These are phyloP conservation scores for Philantomba maxwellii DNA, from an alignment of 2,113 vertebrate genomes.

Conservation along the genomic window DNA sequence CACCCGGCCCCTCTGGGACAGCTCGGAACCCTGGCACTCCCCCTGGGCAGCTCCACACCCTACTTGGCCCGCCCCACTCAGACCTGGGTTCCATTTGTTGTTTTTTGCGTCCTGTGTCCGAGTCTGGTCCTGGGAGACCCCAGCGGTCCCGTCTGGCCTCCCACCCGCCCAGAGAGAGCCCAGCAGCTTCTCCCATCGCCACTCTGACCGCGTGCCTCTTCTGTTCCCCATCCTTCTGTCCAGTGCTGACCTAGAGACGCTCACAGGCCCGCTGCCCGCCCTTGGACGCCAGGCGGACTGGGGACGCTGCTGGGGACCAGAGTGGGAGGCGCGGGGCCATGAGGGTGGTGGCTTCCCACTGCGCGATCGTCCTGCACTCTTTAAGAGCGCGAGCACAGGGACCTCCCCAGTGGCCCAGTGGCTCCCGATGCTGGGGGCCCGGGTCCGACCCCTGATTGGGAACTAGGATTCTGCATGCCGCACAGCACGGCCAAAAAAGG, in stretches of 20 bases:
- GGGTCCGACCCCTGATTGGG: accelerated
- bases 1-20: not conserved
- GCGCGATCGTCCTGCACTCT: accelerated
- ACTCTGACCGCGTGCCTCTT: accelerated
- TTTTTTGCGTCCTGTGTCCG: accelerated
- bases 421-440: not conserved
- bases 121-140: not conserved
- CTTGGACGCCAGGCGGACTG: accelerated
- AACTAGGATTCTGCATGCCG: not conserved
- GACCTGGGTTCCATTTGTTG: not conserved
- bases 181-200: accelerated
- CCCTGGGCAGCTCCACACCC: not conserved
- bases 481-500: not conserved
- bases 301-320: too few relatives aligned
- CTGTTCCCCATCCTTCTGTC: accelerated
- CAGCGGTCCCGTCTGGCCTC: accelerated
- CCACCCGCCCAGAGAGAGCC: not conserved
- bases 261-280: accelerated
- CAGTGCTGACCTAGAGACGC: accelerated
- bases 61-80: accelerated
- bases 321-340: accelerated
- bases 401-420: accelerated
- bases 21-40: not conserved
- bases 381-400: accelerated
- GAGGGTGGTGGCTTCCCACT: accelerated